Conservation (phyloP, 2,797 vertebrate species). For the Salarias fasciatus region DNA sequence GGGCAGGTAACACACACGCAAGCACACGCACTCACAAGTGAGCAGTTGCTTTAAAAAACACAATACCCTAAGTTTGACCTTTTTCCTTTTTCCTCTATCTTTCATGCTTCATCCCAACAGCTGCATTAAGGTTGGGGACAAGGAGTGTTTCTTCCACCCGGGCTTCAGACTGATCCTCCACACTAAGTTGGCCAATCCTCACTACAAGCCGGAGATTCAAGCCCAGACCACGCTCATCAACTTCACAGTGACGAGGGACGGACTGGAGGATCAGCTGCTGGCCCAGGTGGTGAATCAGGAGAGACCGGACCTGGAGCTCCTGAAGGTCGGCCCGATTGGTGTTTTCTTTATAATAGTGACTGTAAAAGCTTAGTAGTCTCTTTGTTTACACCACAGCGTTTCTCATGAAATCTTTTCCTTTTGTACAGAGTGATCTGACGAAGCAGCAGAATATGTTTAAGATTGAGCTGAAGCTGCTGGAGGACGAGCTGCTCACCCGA, state of each 20-base stretch:
- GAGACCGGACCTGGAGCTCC: conserved; percentile 79
- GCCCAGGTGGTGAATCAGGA: conserved; percentile 83
- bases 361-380: not conserved
- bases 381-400: no score
- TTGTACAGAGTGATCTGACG: conserved; percentile 79
- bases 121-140: conserved; percentile 87
- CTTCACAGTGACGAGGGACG: conserved; percentile 79
- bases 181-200: conserved; percentile 83
- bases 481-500: conserved; percentile 82
- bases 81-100: not conserved
- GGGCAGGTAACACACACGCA: conserved; percentile 74
- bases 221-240: conserved; percentile 83
- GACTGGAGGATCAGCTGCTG: conserved; percentile 83
- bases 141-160: conserved; percentile 79
- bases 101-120: conserved; percentile 45
- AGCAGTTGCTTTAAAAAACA: not conserved
- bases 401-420: not conserved
- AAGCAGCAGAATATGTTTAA: conserved; percentile 90
- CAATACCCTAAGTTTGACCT: no score
- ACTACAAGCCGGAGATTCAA: conserved; percentile 84
- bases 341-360: no score
- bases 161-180: conserved; percentile 83
- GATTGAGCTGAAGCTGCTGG: conserved; percentile 88
- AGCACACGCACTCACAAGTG: not conserved
- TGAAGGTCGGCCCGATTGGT: conserved; percentile 68